Percentiles rank a stretch among this genome's conserved stretches.
Evolutionary conservation across 2,113 vertebrate species (phyloP).

Genomic region (Trematocara marginatum): DNA sequence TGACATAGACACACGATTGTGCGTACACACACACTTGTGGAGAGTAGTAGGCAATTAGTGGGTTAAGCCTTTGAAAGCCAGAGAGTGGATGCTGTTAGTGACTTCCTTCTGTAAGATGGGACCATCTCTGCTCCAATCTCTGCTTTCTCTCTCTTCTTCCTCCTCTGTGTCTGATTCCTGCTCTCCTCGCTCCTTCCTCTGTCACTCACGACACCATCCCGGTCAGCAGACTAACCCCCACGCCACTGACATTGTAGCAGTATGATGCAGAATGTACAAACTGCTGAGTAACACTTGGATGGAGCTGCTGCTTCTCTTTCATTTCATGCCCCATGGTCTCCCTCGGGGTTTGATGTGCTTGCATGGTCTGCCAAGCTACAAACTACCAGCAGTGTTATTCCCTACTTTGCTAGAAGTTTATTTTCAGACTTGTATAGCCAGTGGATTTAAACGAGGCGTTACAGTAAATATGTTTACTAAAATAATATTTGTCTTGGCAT

Average conservation of each 20-base stretch:
- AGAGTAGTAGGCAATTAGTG: slow-evolving; percentile 17
- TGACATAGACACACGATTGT: background rate
- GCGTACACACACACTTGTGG: background rate
- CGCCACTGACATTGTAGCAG: slow-evolving; percentile 17
- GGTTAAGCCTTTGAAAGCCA: slow-evolving; percentile 29
- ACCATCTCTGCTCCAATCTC: background rate
- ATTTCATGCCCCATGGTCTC: background rate
- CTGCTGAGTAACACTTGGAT: slow-evolving; percentile 37
- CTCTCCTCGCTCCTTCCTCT: background rate
- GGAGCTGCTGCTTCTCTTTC: background rate
- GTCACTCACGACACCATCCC: background rate
- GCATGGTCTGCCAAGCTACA: background rate
- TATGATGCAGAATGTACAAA: slow-evolving; percentile 45
- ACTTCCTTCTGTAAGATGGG: slow-evolving; percentile 51
- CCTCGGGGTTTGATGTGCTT: background rate
- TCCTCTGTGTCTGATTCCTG: background rate
- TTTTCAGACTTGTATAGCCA: background rate
- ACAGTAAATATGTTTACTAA: background rate
- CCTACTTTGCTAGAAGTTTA: background rate
- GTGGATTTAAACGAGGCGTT: background rate
- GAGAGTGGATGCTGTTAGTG: slow-evolving; percentile 47
- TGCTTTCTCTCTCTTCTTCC: background rate
- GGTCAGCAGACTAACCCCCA: background rate
- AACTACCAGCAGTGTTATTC: background rate
- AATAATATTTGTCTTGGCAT: background rate